A percentile compares a stretch with the other conserved stretches of the same genome.
Evolutionary conservation across 2,888 invertebrate genomes (phyloP).

Genomic region (Dromius quadrimaculatus): DNA sequence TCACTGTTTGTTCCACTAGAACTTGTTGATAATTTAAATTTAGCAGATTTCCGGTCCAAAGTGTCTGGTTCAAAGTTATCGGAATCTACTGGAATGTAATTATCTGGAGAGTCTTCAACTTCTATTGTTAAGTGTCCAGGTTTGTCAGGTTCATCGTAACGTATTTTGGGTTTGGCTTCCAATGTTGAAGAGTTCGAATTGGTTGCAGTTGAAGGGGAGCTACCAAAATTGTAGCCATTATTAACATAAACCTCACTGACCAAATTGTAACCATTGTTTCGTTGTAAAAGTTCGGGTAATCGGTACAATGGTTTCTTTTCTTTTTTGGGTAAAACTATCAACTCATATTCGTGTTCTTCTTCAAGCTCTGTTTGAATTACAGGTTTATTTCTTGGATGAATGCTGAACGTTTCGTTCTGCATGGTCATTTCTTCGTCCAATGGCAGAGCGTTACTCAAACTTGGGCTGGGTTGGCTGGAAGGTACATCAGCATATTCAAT

Average conservation of each 20-base stretch:
- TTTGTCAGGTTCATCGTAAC: constrained; percentile 71
- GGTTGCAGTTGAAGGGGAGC: constrained; percentile 71
- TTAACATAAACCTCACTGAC: constrained; percentile 86
- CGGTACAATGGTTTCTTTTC: constrained; percentile 43
- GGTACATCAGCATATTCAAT: constrained; percentile 75
- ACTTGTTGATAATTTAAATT: constrained; percentile 62
- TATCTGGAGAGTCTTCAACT: constrained; percentile 84
- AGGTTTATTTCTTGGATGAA: constrained; percentile 70
- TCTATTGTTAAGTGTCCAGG: constrained; percentile 87
- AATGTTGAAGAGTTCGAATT: constrained; percentile 72
- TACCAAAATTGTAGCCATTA: constrained; percentile 77
- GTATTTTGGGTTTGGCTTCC: constrained; percentile 64
- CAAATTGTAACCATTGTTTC: constrained; percentile 73
- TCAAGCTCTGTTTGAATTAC: constrained; percentile 60
- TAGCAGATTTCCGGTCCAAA: constrained; percentile 81
- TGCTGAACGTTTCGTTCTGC: constrained; percentile 80
- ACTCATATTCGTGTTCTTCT: constrained; percentile 67
- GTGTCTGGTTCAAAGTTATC: constrained; percentile 90
- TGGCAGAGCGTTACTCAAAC: constrained; percentile 79
- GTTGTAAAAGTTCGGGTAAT: constrained; percentile 67
- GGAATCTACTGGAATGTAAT: constrained; percentile 81
- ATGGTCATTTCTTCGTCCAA: constrained; percentile 86
- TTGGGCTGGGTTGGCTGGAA: constrained; percentile 80
- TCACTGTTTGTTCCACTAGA: constrained; percentile 64
- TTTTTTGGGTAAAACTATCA: constrained; percentile 64